Base-by-base conservation (phyloP, 2,797 vertebrate species). In the Sebastes alutus region DNA sequence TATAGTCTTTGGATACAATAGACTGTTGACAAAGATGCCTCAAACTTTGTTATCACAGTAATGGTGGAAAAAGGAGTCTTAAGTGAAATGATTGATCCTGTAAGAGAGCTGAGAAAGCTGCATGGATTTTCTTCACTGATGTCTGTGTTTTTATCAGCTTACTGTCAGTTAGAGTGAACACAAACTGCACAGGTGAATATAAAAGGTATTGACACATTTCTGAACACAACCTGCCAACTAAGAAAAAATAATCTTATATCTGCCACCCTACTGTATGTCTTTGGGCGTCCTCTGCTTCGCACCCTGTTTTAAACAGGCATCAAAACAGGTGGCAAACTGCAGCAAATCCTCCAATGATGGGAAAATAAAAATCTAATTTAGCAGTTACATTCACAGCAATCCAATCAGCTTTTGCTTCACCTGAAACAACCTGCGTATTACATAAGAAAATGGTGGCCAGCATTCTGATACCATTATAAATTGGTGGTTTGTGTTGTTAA, bases 271-370 rank as follows among this genome's bases (percentile, higher is more conserved):
- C 38, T 66, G 23, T 30, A 4, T n/a, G 29, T 23, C 22, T 78
- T 62, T 23, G 4, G 7, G 30, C 2, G 14, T 58, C 11, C 6
- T 70, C n/a, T 6, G 2, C 7, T 66, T 14, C 9, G 12, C 55
- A 27, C 56, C 20, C 46, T 27, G n/a, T 74, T 49, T 61, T 18
- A 33, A 64, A 74, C 20, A 35, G 1, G 0, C 33, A 61, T 6
- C 32, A 27, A 20, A 49, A 30, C 75, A 85, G 75, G 35, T 62
- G 65, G 60, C 55, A 73, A 74, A 74, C 64, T 52, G 74, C 32
- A 70, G 33, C 42, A 61, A 77, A 81, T 52, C 33, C 55, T 38
- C 54, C 23, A 75, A 12, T 14, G 32, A 52, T 18, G 46, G 60
- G 63, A 20, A 27, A 59, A 29, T 55, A 27, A 72, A 63, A 87